Evolutionary conservation across 2,888 invertebrate genomes (phyloP).

Genomic region (Volucella bombylans): DNA sequence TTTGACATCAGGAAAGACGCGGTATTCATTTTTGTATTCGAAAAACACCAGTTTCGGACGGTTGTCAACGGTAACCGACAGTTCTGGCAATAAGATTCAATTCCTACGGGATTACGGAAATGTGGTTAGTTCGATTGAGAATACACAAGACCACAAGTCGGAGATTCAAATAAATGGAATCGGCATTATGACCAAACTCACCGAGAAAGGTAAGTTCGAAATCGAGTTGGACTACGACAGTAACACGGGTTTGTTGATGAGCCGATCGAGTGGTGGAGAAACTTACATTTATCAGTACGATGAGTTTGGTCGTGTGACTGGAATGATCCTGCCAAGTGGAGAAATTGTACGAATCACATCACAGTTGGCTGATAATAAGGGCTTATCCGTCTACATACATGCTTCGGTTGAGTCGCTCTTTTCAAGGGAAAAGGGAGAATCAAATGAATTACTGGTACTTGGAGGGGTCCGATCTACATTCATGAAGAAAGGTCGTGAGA

Average conservation of each 20-base stretch:
- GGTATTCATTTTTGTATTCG: constrained; percentile 97
- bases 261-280: constrained; percentile 91
- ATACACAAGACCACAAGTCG: constrained; percentile 95
- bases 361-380: constrained; percentile 89
- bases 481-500: constrained; percentile 87
- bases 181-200: constrained; percentile 93
- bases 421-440: constrained; percentile 84
- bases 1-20: constrained; percentile 95
- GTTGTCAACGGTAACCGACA: constrained; percentile 95
- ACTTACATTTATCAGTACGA: constrained; percentile 96
- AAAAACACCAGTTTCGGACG: constrained; percentile 98
- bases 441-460: constrained; percentile 85
- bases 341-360: constrained; percentile 92
- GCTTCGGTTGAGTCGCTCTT: constrained; percentile 84
- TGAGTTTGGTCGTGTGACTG: constrained; percentile 92
- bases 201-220: constrained; percentile 94
- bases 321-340: constrained; percentile 94
- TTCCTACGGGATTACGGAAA: constrained; percentile 95
- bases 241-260: constrained; percentile 92
- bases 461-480: constrained; percentile 87
- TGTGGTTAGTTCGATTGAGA: constrained; percentile 96
- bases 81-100: constrained; percentile 95
- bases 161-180: constrained; percentile 96
- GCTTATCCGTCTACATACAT: constrained; percentile 89
- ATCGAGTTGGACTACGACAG: constrained; percentile 95